Evolutionary conservation across 1,140 invertebrate genomes (phyloP), one percentile per base, ranked within the genome.

Genomic region (Subanguina moxae): DNA sequence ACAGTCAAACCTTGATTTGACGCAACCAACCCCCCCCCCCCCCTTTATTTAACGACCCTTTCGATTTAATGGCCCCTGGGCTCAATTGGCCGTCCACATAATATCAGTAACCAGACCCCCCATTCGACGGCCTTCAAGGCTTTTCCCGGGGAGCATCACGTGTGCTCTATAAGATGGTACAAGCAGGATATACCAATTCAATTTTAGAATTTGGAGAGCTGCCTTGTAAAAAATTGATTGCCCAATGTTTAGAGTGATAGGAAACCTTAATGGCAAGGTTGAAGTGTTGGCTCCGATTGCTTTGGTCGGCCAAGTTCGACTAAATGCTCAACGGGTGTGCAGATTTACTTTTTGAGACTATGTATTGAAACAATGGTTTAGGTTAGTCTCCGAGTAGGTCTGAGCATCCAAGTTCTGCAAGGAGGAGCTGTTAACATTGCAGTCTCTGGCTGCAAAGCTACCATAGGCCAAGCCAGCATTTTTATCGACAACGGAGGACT

Each of bases 401-500:
- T 79, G 43, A 65, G 68, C 1, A 68, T 82, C 23, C 75, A 80
- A 32, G 38, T 72, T 13, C 73, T 64, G 27, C 46, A 76, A 28
- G 73, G 32, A 56, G 80, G 80, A 13, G 67, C 57, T n/a, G 71
- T 74, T 21, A 64, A 65, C 32, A 57, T 82, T 38, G 43, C 72
- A 45, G 48, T 81, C 17, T 58, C 58, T 38, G 74, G 71, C 11
- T 78, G 77, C 62, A 42, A 68, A 17, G 66, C 66, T 43, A 68
- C 58, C 62, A 58, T 81, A 30, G 80, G 76, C 15, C 82, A 80
- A 62, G 62, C 76, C 11, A 78, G 80, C 67, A 78, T 77, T 17
- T 82, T 71, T 64, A 82, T 81, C 57, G 70, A 80, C 59, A 81
- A 81, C 57, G 79, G 80, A 25, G 79, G 79, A 30, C 67, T 81